Evolutionary conservation across 2,113 vertebrate species (phyloP).

Genomic region (Corythoichthys intestinalis): DNA sequence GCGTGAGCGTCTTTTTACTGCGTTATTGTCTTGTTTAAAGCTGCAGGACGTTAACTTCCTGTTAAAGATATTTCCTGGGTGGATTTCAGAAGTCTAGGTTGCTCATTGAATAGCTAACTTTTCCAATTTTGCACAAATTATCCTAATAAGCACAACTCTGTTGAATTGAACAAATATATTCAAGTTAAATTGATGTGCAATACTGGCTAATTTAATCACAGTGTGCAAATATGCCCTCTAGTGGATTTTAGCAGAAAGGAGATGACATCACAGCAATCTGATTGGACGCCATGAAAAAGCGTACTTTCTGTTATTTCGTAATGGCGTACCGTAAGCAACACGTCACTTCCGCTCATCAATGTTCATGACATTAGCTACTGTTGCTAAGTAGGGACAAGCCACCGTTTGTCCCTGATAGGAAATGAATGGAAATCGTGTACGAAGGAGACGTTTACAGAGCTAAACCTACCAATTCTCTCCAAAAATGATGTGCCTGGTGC

Average conservation of each 20-base stretch:
- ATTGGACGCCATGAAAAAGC: neutral
- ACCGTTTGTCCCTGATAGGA: too few species aligned
- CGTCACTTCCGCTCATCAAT: too few species aligned
- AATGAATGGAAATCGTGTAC: too few species aligned
- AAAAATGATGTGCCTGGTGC: too few species aligned
- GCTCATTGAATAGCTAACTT: neutral
- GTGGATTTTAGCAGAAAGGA: neutral
- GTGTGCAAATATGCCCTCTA: neutral
- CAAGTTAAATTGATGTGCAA: neutral
- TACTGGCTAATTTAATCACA: neutral
- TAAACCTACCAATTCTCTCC: too few species aligned
- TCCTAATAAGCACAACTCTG: neutral
- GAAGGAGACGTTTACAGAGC: too few species aligned
- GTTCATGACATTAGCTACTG: too few species aligned
- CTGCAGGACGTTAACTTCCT: conserved; percentile 19
- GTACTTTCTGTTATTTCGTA: too few species aligned
- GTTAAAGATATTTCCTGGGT: neutral
- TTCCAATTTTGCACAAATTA: too few species aligned
- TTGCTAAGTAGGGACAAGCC: too few species aligned
- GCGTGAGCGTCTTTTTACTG: conserved; percentile 47
- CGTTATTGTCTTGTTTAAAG: conserved; percentile 54
- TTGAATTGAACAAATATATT: neutral
- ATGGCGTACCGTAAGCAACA: too few species aligned
- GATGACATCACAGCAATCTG: neutral
- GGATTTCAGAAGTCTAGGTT: neutral